These are phyloP conservation scores for Indicator indicator DNA, from an alignment of 2,113 vertebrate genomes.

Conservation along the genomic window DNA sequence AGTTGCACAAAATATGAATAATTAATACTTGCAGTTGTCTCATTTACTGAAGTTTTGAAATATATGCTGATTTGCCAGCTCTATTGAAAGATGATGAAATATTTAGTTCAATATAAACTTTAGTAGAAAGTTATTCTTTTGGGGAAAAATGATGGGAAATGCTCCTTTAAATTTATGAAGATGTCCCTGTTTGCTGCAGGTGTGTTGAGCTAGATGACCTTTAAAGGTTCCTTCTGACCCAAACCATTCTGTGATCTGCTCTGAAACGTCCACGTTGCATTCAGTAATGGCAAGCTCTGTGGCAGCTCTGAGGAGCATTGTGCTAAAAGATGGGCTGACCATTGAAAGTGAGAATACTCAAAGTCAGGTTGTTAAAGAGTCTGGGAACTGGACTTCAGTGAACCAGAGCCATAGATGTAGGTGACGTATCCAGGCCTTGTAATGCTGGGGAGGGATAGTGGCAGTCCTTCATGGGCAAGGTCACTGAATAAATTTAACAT, in stretches of 20 bases:
- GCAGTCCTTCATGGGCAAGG: background rate
- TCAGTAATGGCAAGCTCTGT: background rate
- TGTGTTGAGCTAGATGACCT: no score
- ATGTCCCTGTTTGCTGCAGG: no score
- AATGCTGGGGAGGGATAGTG: background rate
- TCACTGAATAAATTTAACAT: background rate
- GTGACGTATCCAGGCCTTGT: background rate
- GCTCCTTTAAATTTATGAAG: background rate
- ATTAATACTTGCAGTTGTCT: background rate
- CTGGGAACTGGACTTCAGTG: background rate
- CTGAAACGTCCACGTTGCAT: background rate
- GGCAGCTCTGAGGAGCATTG: background rate
- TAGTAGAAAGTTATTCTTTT: background rate
- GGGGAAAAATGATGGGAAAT: background rate
- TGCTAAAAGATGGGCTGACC: background rate
- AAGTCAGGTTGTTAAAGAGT: background rate
- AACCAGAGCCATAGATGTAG: background rate
- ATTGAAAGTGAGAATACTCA: background rate
- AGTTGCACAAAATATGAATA: constrained; percentile 2
- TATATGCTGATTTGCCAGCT: background rate
- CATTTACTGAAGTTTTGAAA: background rate
- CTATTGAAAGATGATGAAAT: constrained; percentile 8
- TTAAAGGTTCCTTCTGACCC: no score
- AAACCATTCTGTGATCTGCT: background rate
- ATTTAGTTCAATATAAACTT: constrained; percentile 20